Base-by-base conservation (phyloP, 2,113 vertebrate genomes). In the Pyrgilauda ruficollis region DNA sequence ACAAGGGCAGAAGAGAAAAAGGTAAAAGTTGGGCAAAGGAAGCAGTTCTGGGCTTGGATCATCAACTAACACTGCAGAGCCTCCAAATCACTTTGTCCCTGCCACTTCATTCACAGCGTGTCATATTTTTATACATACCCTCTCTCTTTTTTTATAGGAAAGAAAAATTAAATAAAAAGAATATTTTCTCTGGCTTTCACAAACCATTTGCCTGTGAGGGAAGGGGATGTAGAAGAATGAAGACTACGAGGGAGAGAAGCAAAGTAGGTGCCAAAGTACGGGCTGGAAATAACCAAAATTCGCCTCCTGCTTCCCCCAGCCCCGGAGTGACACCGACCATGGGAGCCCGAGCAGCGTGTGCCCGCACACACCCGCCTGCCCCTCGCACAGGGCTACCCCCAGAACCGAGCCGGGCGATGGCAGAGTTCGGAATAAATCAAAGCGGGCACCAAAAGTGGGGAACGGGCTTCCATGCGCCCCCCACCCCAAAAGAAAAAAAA, bases 1-100 rank as follows among this genome's bases (percentile, higher is more conserved):
- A 33, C 46, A 8, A 58, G 67, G 26, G 33, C 64, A 91, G 93
- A 81, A 28, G 20, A 78, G n/a, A 59, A 81, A 94, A 64, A 85
- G 20, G 37, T 69, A 95, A 93, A 96, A 95, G 92, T 97, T 96
- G 81, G 69, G 67, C 49, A 62, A 66, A 91, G 33, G 79, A 94
- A 59, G 43, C 79, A 61, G 43, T 44, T 68, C 84, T 83, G 39
- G 24, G 69, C 64, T 92, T n/a, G 53, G 46, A 69, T 69, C 81
- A 77, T 31, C 81, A 83, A 90, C 78, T 66, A 76, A 61, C 67
- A 31, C 44, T 18, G 87, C 15, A 3, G 47, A 83, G 37, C 62
- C 53, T 73, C 50, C 84, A 83, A 41, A 79, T 11, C 83, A 86
- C 78, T 93, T 67, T 77, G 85, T 92, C 88, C 88, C 88, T 52